Percentiles rank a stretch among this genome's conserved stretches.
phyloP scores from a whole-genome alignment of 2,797 vertebrate genomes.

The Chaenodraco wilsoni region DNA sequence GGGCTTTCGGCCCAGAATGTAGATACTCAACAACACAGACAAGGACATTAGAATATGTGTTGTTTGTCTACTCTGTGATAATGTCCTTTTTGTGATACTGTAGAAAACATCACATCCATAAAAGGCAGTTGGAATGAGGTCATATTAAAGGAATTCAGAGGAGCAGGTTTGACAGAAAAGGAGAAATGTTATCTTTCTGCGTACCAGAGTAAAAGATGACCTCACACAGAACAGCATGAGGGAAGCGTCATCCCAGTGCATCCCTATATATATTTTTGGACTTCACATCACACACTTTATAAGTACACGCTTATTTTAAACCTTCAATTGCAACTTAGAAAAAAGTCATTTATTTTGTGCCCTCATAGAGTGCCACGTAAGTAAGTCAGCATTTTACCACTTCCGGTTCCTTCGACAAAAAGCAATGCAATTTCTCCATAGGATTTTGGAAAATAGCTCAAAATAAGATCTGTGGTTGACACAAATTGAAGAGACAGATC shows the following conservation, averaged over 20 bases:
- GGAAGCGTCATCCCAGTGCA: constrained; percentile 23
- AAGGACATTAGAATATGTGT: constrained; percentile 57
- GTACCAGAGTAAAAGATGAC: constrained; percentile 60
- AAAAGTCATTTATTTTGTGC: background rate
- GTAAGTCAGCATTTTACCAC: too few relatives aligned
- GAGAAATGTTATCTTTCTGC: constrained; percentile 39
- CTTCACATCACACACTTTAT: constrained; percentile 9
- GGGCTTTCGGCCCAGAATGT: constrained; percentile 54
- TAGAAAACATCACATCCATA: constrained; percentile 17
- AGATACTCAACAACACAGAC: constrained; percentile 48
- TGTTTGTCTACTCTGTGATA: constrained; percentile 9
- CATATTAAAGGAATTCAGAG: constrained; percentile 55
- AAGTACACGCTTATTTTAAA: background rate
- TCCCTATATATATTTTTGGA: constrained; percentile 15
- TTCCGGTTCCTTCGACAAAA: too few relatives aligned
- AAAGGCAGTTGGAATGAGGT: constrained; percentile 32
- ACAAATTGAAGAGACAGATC: too few relatives aligned
- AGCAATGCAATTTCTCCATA: too few relatives aligned
- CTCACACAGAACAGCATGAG: constrained; percentile 35
- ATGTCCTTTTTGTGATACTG: constrained; percentile 23
- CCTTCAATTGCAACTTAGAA: background rate
- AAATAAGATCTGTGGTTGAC: too few relatives aligned
- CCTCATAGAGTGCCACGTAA: too few relatives aligned
- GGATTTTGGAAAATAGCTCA: too few relatives aligned
- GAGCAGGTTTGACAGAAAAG: constrained; percentile 52